Evolutionary conservation across 2,797 vertebrate species (phyloP), one percentile per base, ranked within the genome.

Genomic region (Oryzias dopingdopingensis): DNA sequence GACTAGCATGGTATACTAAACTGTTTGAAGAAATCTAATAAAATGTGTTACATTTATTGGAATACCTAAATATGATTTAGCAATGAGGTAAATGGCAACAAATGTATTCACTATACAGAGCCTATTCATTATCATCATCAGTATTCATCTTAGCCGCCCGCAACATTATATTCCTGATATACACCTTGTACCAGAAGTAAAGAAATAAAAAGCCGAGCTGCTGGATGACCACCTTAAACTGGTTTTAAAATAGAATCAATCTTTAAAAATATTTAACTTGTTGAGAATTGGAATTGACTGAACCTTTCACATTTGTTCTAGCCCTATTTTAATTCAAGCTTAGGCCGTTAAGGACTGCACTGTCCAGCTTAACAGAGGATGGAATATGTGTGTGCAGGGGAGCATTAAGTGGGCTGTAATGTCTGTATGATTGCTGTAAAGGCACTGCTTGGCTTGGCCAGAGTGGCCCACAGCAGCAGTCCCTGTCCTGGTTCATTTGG

Each of bases 401-500:
- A 83, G 84, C 84, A 78, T 81, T 82, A 81, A 86, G 81, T 79
- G 64, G 71, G 74, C 79, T 84, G 75, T 87, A 82, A 87, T 82
- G 81, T 80, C 77, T 86, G 71, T 74, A 73, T 79, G 85, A 88
- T 83, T 79, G 82, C 82, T 84, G 69, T 76, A 83, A 72, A 81
- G 73, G 81, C 72, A 81, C 77, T 80, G 80, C 84, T 83, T 84
- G 82, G 84, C 81, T 88, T 69, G 83, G 83, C 83, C 78, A 81
- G 84, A 80, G 85, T 83, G 83, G 86, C 87, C 86, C 83, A 84
- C 80, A 88, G 86, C 87, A 86, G 86, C 84, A 76, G 86, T 82
- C 80, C 82, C 89, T 89, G 89, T 87, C 89, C 84, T 88, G 85
- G 81, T 89, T 89, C 86, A 83, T 88, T 88, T 89, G 87, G 84